Conservation (phyloP, 2,113 vertebrate species). For the Gobius niger region DNA sequence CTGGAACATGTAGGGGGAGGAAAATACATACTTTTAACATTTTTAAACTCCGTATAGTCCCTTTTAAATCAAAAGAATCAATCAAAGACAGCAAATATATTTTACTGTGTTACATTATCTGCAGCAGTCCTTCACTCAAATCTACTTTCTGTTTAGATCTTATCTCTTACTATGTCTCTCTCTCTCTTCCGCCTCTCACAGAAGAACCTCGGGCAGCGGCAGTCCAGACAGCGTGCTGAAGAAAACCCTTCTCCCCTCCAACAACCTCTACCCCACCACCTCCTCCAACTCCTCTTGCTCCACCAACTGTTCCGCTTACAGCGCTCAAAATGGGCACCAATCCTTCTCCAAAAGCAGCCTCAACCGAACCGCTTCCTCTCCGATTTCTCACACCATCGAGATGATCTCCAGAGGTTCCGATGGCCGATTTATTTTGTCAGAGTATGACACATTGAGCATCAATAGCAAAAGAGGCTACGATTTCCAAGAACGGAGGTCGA, state of each 20-base stretch:
- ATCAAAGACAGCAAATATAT: too few species aligned
- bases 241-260: constrained; percentile 83
- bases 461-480: constrained; percentile 38
- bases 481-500: constrained; percentile 45
- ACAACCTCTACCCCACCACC: constrained; percentile 60
- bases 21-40: too few species aligned
- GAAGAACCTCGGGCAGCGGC: constrained; percentile 66
- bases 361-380: constrained; percentile 35
- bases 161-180: constrained; percentile 31
- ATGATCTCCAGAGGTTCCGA: constrained; percentile 87
- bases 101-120: neutral
- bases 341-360: constrained; percentile 60
- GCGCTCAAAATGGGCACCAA: constrained; percentile 37
- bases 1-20: too few species aligned
- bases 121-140: constrained; percentile 30
- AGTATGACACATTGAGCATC: constrained; percentile 30
- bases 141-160: constrained; percentile 33
- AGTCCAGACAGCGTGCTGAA: constrained; percentile 89
- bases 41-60: too few species aligned
- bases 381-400: constrained; percentile 78
- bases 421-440: constrained; percentile 82
- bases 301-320: constrained; percentile 66
- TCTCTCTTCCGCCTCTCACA: constrained; percentile 46
- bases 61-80: too few species aligned
- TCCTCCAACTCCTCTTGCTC: constrained; percentile 59